phyloP scores from a whole-genome alignment of 64 coral and sea anemone genomes.

The Cladopsammia gracilis region DNA sequence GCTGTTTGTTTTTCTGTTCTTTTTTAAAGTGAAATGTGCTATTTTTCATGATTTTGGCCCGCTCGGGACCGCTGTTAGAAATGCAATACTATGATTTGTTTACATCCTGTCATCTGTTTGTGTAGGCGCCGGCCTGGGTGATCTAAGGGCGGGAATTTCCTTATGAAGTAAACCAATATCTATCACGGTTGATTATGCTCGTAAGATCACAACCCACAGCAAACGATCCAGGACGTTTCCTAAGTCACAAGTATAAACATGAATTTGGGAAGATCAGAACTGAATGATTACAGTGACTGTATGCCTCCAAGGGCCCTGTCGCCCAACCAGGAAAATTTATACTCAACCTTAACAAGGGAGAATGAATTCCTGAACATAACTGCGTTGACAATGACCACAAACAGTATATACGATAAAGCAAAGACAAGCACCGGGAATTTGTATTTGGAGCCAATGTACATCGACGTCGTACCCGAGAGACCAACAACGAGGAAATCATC shows the following conservation, averaged over 20 bases:
- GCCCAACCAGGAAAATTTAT: not conserved
- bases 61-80: not conserved
- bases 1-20: too few relatives aligned
- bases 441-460: slow-evolving; percentile 35
- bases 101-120: not conserved
- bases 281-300: slow-evolving; percentile 13
- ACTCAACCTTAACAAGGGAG: not conserved
- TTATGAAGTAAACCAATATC: not conserved
- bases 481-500: not conserved
- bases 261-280: not conserved
- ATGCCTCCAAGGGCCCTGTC: not conserved
- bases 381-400: not conserved
- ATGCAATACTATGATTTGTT: not conserved
- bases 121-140: not conserved
- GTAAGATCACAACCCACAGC: not conserved
- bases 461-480: not conserved
- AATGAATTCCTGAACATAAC: not conserved
- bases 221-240: not conserved
- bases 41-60: not conserved
- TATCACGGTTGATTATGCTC: not conserved
- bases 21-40: too few relatives aligned
- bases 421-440: not conserved
- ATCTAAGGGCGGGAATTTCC: not conserved
- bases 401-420: not conserved
- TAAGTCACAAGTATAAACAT: not conserved